These are phyloP conservation scores for Plutomurus gul DNA, from an alignment of 1,140 invertebrate genomes.

Conservation along the genomic window DNA sequence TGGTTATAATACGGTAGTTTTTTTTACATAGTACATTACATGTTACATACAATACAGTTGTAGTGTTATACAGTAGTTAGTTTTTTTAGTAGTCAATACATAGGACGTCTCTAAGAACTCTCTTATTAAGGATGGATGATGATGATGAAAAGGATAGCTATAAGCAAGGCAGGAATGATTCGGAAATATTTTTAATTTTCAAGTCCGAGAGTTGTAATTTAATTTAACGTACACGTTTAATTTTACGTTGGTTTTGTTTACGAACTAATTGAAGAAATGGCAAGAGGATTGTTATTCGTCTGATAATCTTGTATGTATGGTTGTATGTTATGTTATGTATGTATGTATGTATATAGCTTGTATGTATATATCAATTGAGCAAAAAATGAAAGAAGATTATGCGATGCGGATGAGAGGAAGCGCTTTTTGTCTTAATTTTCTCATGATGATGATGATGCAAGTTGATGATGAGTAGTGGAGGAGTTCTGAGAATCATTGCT, in stretches of 20 bases:
- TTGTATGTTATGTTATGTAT: background rate
- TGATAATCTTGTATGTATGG: background rate
- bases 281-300: slow-evolving; percentile 2
- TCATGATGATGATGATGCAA: slow-evolving; percentile 25
- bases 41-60: slow-evolving; percentile 1
- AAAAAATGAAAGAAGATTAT: slow-evolving; percentile 41
- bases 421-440: slow-evolving; percentile 34
- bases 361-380: slow-evolving; percentile 8
- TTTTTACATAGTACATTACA: background rate
- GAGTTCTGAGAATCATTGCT: slow-evolving; percentile 34
- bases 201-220: background rate
- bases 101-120: slow-evolving; percentile 28
- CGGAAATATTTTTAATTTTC: slow-evolving; percentile 6
- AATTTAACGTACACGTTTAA: background rate
- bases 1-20: background rate
- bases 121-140: slow-evolving; percentile 22
- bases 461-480: slow-evolving; percentile 11
- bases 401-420: slow-evolving; percentile 40
- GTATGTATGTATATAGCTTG: background rate
- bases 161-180: slow-evolving; percentile 28
- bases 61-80: slow-evolving; percentile 15
- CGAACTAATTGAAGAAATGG: slow-evolving; percentile 18
- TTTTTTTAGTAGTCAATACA: slow-evolving; percentile 3
- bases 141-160: slow-evolving; percentile 29
- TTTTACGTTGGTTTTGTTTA: too few species aligned